These are phyloP conservation scores for Papilio elwesi DNA, from an alignment of 2,888 invertebrate species.

Conservation along the genomic window DNA sequence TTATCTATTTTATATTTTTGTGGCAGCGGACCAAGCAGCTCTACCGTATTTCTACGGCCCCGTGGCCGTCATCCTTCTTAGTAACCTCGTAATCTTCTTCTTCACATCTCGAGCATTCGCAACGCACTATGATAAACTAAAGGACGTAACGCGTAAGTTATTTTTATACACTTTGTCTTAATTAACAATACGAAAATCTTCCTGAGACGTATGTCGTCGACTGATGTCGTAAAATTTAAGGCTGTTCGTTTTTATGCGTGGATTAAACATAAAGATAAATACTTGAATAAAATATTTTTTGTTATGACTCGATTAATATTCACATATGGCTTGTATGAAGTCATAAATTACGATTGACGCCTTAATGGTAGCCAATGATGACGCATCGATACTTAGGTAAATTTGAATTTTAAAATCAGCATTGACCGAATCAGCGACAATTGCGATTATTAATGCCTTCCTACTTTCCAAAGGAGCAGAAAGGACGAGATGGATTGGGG, in stretches of 20 bases:
- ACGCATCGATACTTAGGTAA: background rate
- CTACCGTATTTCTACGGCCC: slow-evolving; percentile 86
- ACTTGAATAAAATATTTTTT: slow-evolving; percentile 21
- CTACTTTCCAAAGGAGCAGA: background rate
- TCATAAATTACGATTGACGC: slow-evolving; percentile 2
- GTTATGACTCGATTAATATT: slow-evolving; percentile 13
- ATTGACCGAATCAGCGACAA: background rate
- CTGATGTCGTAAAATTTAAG: slow-evolving; percentile 24
- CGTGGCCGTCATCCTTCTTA: slow-evolving; percentile 80
- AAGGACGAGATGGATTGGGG: no score
- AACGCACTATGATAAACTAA: slow-evolving; percentile 79
- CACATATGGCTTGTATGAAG: slow-evolving; percentile 27
- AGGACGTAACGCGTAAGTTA: slow-evolving; percentile 76
- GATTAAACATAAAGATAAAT: slow-evolving; percentile 11
- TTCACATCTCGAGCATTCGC: slow-evolving; percentile 81
- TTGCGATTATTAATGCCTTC: background rate
- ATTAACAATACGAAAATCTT: slow-evolving; percentile 12
- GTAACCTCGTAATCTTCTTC: slow-evolving; percentile 82
- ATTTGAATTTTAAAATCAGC: background rate
- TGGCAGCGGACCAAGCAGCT: slow-evolving; percentile 83
- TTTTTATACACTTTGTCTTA: slow-evolving; percentile 12
- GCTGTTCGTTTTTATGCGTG: background rate
- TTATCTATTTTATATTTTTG: slow-evolving; percentile 42
- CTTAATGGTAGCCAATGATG: slow-evolving; percentile 2
- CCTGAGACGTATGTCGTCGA: slow-evolving; percentile 1